These are phyloP conservation scores for Acleris holmiana DNA, from an alignment of 2,888 invertebrate genomes.

Conservation along the genomic window DNA sequence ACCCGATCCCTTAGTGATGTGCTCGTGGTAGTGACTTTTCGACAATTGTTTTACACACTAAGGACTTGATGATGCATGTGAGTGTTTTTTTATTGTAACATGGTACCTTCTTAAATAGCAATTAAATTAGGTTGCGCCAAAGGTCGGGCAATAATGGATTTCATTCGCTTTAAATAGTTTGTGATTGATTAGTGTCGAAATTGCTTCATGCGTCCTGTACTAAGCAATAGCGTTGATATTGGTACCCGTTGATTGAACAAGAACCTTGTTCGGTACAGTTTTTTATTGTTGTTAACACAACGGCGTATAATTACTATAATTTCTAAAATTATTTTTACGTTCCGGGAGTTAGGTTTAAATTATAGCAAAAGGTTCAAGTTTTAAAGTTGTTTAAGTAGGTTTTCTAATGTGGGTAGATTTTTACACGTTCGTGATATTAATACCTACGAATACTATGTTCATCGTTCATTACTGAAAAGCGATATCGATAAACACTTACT, in stretches of 20 bases:
- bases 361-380: no score
- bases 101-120: neutral
- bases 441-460: no score
- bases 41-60: conserved; percentile 51
- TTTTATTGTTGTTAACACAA: no score
- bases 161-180: conserved; percentile 41
- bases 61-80: conserved; percentile 75
- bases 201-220: conserved; percentile 53
- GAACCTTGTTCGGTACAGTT: no score
- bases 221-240: conserved; percentile 44
- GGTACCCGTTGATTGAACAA: neutral
- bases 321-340: no score
- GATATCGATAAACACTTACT: no score
- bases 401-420: no score
- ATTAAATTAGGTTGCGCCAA: conserved; percentile 42
- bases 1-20: conserved; percentile 64
- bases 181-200: conserved; percentile 47
- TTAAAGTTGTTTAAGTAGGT: no score
- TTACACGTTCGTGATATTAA: no score
- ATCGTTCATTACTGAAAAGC: no score
- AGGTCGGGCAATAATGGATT: conserved; percentile 50
- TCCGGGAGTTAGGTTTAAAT: no score
- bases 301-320: no score
- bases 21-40: conserved; percentile 67
- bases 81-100: conserved; percentile 50